Evolutionary conservation across 2,113 vertebrate genomes (phyloP).

Genomic region (Larimichthys crocea): DNA sequence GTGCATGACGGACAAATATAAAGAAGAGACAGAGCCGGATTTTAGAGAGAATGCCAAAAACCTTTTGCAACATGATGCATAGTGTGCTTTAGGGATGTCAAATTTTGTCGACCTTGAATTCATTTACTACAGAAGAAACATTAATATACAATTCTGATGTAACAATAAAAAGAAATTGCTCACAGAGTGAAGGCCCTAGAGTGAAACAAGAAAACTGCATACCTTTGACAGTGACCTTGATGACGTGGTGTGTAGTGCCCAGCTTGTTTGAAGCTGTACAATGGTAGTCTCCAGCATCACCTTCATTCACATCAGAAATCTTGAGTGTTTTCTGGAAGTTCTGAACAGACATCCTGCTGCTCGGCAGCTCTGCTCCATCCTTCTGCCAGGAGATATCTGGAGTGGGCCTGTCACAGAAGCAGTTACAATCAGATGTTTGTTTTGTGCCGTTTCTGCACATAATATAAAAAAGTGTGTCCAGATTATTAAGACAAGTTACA

Average conservation of each 20-base stretch:
- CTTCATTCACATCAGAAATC: slow-evolving; percentile 90
- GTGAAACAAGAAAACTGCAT: slow-evolving; percentile 25
- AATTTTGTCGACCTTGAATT: neutral
- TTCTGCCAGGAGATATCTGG: slow-evolving; percentile 93
- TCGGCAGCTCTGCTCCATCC: slow-evolving; percentile 88
- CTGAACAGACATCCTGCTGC: slow-evolving; percentile 84
- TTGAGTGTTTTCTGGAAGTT: slow-evolving; percentile 93
- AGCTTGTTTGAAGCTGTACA: slow-evolving; percentile 90
- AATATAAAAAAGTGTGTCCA: no score
- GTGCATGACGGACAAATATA: slow-evolving; percentile 5
- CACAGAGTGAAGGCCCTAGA: neutral
- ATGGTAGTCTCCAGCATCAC: slow-evolving; percentile 92
- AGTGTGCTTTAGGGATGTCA: neutral
- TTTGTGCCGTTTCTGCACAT: neutral
- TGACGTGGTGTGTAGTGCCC: slow-evolving; percentile 87
- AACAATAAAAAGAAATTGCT: neutral
- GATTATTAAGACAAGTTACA: neutral
- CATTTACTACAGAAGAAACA: no score
- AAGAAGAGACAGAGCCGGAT: neutral
- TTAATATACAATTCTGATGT: neutral
- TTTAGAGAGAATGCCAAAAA: neutral
- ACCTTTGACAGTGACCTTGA: slow-evolving; percentile 96
- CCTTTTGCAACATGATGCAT: neutral
- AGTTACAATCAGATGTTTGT: neutral
- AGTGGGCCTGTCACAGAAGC: slow-evolving; percentile 87